A percentile compares a stretch with the other conserved stretches of the same genome.
Conservation (phyloP, 2,113 vertebrate species). For the Diadophis punctatus region DNA sequence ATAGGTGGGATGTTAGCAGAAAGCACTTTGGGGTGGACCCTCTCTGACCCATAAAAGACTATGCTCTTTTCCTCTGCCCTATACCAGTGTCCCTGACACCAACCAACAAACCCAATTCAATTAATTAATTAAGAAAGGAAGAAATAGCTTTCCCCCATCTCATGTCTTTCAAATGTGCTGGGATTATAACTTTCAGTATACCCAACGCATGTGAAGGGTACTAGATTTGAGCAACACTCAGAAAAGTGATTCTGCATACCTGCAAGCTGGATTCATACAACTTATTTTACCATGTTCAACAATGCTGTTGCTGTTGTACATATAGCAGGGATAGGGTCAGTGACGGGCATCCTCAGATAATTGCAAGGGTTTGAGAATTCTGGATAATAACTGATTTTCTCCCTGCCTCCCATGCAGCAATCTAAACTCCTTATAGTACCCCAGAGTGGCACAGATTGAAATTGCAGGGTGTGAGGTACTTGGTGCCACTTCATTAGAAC, state of each 20-base stretch:
- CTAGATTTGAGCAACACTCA: not conserved
- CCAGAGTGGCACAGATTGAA: not conserved
- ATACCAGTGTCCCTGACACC: not conserved
- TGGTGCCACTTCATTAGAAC: too few species aligned
- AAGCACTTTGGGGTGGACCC: not conserved
- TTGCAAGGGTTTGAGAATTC: not conserved
- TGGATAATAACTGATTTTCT: not conserved
- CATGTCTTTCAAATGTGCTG: not conserved
- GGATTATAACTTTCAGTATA: not conserved
- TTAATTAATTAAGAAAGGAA: not conserved
- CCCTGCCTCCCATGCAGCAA: not conserved
- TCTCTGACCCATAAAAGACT: not conserved
- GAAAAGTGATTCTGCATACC: not conserved
- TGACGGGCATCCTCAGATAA: not conserved
- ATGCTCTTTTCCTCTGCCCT: not conserved
- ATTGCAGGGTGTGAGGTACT: not conserved
- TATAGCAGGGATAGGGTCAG: not conserved
- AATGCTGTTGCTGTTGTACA: not conserved
- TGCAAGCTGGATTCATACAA: not conserved
- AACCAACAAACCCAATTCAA: not conserved
- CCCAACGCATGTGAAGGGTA: not conserved
- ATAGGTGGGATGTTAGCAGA: not conserved
- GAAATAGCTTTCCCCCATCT: not conserved
- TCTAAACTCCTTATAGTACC: not conserved
- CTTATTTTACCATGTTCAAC: not conserved